Evolutionary conservation across 2,797 vertebrate species (phyloP), one percentile per base, ranked within the genome.

Genomic region (Lophura swinhoii): DNA sequence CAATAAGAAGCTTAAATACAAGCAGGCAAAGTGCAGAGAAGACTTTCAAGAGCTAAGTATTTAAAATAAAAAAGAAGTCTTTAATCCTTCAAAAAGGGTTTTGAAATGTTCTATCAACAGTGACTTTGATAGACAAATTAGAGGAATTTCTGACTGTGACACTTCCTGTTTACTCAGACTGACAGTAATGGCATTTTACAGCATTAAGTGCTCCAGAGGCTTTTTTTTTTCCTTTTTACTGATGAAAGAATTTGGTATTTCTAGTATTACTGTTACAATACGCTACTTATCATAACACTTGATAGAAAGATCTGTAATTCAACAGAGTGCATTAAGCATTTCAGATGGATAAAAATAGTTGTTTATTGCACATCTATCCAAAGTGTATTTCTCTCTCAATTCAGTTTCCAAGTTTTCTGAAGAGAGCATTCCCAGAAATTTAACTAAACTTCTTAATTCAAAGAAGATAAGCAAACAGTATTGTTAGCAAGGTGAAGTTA

Each of bases 1-100:
- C 55, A 91, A 62, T 67, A 96, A 85, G 75, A 79, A 94, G 75
- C 79, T 95, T 91, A 94, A 90, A 76, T 64, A 72, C 59, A 96
- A 91, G 87, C 70, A 92, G 56, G 72, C 87, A 86, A 3, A 49
- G 49, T 1, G 3, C 26, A 82, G 55, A 89, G 95, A 95, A 89
- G 37, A 87, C 26, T 66, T 90, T 58, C 33, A 91, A 93, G 64
- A 86, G 60, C 49, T 77, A 88, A 95, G 39, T 75, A 77, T 51
- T 84, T 1, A 26, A 73, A 80, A 59, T 56, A 41, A 69, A 24
- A 68, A 37, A 51, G 12, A 81, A 56, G 24, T 68, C 49, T 88
- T 84, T 93, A 91, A 95, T 81, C 87, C 70, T 63, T 93, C 59
- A 78, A 64, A 87, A 85, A 91, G 39, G 9, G 51, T 86, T 90